Base-by-base conservation (phyloP, 2,888 invertebrate species). In the Drosophila vallismaia region DNA sequence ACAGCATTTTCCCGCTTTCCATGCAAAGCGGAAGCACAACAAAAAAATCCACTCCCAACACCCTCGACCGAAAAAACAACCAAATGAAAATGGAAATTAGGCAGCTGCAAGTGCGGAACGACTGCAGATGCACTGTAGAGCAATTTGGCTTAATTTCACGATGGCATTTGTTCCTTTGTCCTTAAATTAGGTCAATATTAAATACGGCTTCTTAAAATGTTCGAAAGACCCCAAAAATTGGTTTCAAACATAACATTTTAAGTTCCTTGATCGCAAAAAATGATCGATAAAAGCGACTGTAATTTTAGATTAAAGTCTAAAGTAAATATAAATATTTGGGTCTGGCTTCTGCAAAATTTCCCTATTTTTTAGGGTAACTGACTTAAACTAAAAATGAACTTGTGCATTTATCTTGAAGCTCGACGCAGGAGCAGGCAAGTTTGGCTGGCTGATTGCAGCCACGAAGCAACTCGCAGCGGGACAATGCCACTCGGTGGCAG, bases 391-490 rank as follows among this genome's bases (percentile, higher is more conserved):
- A 85, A 88, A 88, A 84, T 88, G 89, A 88, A 84, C 88, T 84
- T 85, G 86, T 87, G 88, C 83, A 87, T 79, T 88, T 88, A 88
- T 84, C 84, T 84, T 79, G 89, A 82, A 71, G 82, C 50, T 71
- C 52, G 76, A 67, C 75, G 63, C 60, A 63, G 46, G 72, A 71
- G 76, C 55, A 72, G 71, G 51, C 70, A 83, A 87, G 70, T 87
- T 77, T 83, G 63, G 38, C 50, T 70, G 85, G 69, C 79, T 87
- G 89, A 81, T 87, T 87, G 86, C 78, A 80, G 77, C 71, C 75
- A 66, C 78, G 59, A 68, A 86, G 66, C 49, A 64, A 33, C 49
- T 42, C 60, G 66, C 60, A 62, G 40, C 49, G 60, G 64, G 64
- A 62, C 68, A 74, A 59, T 66, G 64, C 69, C 26, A 49, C 31